Percentiles rank a stretch among this genome's conserved stretches.
Conservation (phyloP, 2,888 invertebrate genomes). For the Eristalis pertinax region DNA sequence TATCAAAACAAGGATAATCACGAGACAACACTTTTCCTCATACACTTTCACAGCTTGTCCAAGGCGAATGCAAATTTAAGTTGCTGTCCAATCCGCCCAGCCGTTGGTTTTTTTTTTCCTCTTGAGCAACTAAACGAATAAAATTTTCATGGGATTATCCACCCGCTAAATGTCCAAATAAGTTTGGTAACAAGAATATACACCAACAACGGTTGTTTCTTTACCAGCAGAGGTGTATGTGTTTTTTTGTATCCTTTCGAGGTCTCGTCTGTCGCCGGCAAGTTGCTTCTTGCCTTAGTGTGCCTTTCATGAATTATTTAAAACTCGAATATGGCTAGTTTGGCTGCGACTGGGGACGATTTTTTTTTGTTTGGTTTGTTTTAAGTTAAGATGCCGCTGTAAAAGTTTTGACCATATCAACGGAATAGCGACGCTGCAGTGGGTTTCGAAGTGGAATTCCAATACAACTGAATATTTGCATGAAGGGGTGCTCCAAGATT, state of each 20-base stretch:
- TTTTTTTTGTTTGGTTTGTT: constrained; percentile 32
- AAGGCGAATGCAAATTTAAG: constrained; percentile 54
- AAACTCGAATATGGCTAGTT: constrained; percentile 52
- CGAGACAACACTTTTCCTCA: background rate
- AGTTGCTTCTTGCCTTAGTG: constrained; percentile 1
- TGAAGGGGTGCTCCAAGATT: background rate
- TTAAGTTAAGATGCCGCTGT: constrained; percentile 21
- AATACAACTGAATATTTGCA: constrained; percentile 38
- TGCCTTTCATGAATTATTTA: constrained; percentile 64
- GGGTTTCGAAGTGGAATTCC: constrained; percentile 44
- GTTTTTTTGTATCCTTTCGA: constrained; percentile 11
- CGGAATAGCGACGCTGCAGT: constrained; percentile 50
- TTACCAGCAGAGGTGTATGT: background rate
- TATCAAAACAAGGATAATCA: background rate
- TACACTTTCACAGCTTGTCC: constrained; percentile 18
- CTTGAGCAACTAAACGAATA: constrained; percentile 16
- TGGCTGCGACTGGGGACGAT: constrained; percentile 10
- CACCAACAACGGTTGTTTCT: constrained; percentile 30
- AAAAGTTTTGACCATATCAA: constrained; percentile 53
- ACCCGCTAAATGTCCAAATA: constrained; percentile 61
- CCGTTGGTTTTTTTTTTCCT: background rate
- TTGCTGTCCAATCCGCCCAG: constrained; percentile 28
- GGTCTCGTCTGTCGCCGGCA: constrained; percentile 2
- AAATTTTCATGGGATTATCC: constrained; percentile 64
- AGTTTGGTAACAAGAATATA: constrained; percentile 42